phyloP scores from a whole-genome alignment of 2,888 invertebrate species.

The Eulithis prunata region DNA sequence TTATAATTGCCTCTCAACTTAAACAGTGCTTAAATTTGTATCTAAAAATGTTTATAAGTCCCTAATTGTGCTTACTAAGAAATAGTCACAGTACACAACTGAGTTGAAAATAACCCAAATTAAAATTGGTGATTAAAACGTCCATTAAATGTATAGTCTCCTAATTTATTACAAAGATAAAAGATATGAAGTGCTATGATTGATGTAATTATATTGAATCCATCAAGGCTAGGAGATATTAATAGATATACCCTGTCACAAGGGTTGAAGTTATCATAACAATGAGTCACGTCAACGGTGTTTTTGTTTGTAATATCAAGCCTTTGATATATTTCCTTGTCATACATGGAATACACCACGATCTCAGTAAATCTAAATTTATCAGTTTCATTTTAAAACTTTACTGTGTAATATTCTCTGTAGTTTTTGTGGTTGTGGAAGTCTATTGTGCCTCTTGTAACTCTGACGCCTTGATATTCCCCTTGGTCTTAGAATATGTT shows the following conservation, averaged over 20 bases:
- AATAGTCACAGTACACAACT: no score
- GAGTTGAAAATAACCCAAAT: no score
- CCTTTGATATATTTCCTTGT: neutral
- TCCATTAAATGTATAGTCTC: no score
- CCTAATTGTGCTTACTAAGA: no score
- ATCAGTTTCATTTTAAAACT: neutral
- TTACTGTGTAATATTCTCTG: neutral
- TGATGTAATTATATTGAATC: no score
- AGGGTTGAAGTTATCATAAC: neutral
- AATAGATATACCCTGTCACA: neutral
- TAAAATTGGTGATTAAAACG: no score
- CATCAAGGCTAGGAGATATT: no score
- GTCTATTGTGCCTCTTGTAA: neutral
- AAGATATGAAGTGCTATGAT: no score
- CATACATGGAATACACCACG: neutral
- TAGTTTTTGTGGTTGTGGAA: neutral
- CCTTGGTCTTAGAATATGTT: neutral
- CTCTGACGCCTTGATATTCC: neutral
- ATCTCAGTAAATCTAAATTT: neutral
- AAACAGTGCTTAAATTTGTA: no score
- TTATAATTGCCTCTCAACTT: no score
- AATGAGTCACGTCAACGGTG: neutral
- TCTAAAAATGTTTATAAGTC: no score
- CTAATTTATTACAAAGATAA: no score
- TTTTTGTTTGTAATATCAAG: neutral